Base-by-base conservation (phyloP, 2,888 invertebrate genomes). In the Theretra japonica region DNA sequence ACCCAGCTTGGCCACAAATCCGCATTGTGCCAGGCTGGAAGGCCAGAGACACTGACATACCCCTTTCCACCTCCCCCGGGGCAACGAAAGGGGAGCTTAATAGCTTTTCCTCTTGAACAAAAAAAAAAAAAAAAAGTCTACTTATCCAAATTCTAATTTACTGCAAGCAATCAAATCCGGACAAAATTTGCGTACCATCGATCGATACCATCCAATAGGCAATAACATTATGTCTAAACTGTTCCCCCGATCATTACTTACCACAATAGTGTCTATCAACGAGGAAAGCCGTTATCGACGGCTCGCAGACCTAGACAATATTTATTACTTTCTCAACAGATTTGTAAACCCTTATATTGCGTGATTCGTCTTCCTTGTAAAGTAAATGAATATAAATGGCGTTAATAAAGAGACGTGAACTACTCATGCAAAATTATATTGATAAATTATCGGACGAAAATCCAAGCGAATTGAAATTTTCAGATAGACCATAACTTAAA, bases 221-320 rank as follows among this genome's bases (percentile, higher is more conserved):
- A 80, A 79, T 80, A 80, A 80, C 79, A 81, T 80, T 77, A 76
- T 79, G 78, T 77, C 76, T 73, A 73, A 72, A 77, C 33, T 65
- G 65, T 76, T 72, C 72, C 77, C 76, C 74, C 73, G 79, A 82
- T 83, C 83, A 85, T 87, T 88, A 88, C 84, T 86, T 84, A 87
- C 82, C 77, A 90, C 89, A 90, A 90, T 88, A 77, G 85, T 82
- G 85, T 85, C 89, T 88, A 88, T 88, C 88, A 87, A 86, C 81
- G 84, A 84, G 81, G 84, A 85, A 83, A 84, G 85, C 89, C 88
- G 88, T 87, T 88, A 87, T 85, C 80, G 82, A 75, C 73, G 62
- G 25, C 72, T 74, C 75, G 77, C 79, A 79, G 76, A 76, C 70
- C 73, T 73, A 25, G 70, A 71, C 75, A 76, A 73, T 72, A 30